A percentile compares a stretch with the other conserved stretches of the same genome.
Conservation (phyloP, 2,888 invertebrate species). For the Argyresthia albistria region DNA sequence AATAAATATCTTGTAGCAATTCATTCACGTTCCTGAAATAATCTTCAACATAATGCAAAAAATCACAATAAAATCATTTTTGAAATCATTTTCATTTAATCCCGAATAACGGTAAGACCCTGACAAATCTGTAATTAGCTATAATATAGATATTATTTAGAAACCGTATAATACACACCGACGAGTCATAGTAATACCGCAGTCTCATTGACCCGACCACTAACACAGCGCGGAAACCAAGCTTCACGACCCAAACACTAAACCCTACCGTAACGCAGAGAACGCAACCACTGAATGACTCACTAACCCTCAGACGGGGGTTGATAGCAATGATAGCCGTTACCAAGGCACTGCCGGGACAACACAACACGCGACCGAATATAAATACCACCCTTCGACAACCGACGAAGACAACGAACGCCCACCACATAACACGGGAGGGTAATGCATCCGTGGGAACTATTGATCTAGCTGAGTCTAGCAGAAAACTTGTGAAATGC, state of each 20-base stretch:
- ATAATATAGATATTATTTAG: too few species aligned
- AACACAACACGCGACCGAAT: constrained; percentile 30
- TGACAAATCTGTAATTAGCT: too few species aligned
- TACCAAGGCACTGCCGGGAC: constrained; percentile 39
- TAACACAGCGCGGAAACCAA: background rate
- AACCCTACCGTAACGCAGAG: constrained; percentile 24
- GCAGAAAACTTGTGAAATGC: constrained; percentile 23
- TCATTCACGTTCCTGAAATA: too few species aligned
- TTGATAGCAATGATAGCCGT: constrained; percentile 20
- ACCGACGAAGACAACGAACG: constrained; percentile 11
- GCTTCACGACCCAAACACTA: constrained; percentile 15
- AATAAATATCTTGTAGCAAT: too few species aligned
- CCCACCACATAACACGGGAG: constrained; percentile 28
- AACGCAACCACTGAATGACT: constrained; percentile 28
- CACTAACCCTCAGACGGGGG: constrained; percentile 17
- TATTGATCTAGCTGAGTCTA: constrained; percentile 49
- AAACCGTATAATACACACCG: constrained; percentile 37
- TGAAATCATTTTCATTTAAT: too few species aligned
- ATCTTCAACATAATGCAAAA: too few species aligned
- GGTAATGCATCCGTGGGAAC: constrained; percentile 53
- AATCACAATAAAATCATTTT: too few species aligned
- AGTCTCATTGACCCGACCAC: constrained; percentile 19
- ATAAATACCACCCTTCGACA: constrained; percentile 25
- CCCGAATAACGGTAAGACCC: too few species aligned
- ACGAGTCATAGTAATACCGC: constrained; percentile 57